Conservation (phyloP, 2,113 vertebrate species). For the Engystomops pustulosus region DNA sequence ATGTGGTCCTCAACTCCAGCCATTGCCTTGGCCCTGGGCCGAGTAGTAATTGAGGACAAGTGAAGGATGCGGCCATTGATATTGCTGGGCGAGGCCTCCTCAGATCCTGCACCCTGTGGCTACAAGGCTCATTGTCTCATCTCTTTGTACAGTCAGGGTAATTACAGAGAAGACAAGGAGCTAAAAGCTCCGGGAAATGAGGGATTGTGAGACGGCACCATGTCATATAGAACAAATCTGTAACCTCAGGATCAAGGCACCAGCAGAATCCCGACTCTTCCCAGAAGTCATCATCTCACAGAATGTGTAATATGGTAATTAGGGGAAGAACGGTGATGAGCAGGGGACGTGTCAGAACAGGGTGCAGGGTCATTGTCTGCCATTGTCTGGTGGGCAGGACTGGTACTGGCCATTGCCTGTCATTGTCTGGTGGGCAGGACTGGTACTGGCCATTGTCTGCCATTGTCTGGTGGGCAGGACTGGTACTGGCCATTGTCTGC, state of each 20-base stretch:
- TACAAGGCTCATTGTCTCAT: background rate
- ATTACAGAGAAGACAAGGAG: background rate
- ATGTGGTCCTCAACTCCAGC: background rate
- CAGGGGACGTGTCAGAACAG: no score
- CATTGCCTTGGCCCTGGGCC: background rate
- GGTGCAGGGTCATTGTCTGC: no score
- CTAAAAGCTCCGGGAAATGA: background rate
- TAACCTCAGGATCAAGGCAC: background rate
- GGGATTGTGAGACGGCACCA: no score
- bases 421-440: no score
- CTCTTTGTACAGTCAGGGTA: background rate
- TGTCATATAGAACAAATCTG: background rate
- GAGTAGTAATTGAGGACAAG: background rate
- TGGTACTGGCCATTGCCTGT: no score
- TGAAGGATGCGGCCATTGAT: background rate
- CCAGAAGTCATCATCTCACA: background rate
- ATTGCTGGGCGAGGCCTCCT: background rate
- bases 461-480: no score
- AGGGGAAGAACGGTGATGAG: background rate
- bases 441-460: no score
- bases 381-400: no score
- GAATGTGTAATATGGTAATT: background rate
- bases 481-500: no score
- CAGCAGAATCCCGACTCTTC: background rate
- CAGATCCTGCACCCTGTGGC: background rate